A percentile compares a stretch with the other conserved stretches of the same genome.
Conservation (phyloP, 2,888 invertebrate genomes). For the Callosobruchus maculatus region DNA sequence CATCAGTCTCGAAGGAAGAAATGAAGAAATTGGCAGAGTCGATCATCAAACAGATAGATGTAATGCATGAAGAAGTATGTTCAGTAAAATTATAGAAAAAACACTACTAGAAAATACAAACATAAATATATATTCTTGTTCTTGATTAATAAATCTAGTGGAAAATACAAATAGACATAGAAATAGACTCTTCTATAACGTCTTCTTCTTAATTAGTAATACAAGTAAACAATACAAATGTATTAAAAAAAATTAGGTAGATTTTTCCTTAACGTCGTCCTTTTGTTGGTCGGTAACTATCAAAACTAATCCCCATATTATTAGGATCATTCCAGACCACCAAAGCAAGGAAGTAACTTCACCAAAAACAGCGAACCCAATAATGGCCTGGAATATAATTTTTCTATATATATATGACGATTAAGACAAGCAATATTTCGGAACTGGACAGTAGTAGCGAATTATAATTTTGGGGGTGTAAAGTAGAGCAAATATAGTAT, state of each 20-base stretch:
- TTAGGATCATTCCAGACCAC: slow-evolving; percentile 68
- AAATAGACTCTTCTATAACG: no score
- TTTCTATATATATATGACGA: no score
- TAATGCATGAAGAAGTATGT: not conserved
- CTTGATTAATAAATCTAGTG: no score
- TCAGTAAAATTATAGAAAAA: not conserved
- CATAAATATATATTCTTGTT: not conserved
- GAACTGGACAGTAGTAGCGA: no score
- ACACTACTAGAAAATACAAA: not conserved
- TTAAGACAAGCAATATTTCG: no score
- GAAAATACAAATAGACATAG: no score
- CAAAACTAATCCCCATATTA: slow-evolving; percentile 66
- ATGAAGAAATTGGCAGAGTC: not conserved
- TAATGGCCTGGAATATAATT: slow-evolving; percentile 64
- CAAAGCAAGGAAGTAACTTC: slow-evolving; percentile 67
- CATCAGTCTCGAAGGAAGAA: not conserved
- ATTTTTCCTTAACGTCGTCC: not conserved
- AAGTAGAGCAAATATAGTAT: no score
- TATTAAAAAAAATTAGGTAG: not conserved
- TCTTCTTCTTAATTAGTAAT: no score
- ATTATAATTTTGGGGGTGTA: no score
- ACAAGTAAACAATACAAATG: no score
- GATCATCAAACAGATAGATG: not conserved
- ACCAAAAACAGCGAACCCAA: slow-evolving; percentile 66
- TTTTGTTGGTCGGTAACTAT: slow-evolving; percentile 39